phyloP scores from a whole-genome alignment of 2,797 vertebrate genomes.

The Petrocephalus schoutedeni region DNA sequence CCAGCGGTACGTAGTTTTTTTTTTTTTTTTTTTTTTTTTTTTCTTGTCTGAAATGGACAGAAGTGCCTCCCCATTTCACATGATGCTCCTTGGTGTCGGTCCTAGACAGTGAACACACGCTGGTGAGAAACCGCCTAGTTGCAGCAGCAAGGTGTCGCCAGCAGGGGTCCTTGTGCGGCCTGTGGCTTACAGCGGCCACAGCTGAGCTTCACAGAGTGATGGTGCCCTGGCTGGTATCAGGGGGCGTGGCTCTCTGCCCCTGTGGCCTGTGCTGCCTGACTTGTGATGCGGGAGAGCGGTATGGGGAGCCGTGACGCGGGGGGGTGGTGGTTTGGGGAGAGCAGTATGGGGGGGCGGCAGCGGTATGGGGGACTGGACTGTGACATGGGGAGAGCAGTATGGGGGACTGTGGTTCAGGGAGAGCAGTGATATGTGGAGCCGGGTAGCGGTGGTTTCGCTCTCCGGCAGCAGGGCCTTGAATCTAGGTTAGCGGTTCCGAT shows the following conservation, averaged over 20 bases:
- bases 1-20: constrained; percentile 53
- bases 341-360: not conserved
- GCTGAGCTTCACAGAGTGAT: not conserved
- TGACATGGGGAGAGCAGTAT: not conserved
- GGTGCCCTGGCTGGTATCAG: not conserved
- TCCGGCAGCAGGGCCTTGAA: not conserved
- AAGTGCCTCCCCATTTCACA: constrained; percentile 60
- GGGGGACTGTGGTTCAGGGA: no score
- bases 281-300: not conserved
- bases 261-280: not conserved
- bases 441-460: constrained; percentile 29
- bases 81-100: constrained; percentile 55
- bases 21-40: constrained; percentile 41
- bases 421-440: constrained; percentile 35
- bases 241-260: not conserved
- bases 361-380: not conserved
- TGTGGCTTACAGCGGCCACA: not conserved
- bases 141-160: not conserved
- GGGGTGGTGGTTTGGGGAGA: no score
- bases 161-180: not conserved
- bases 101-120: not conserved
- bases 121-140: not conserved
- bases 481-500: not conserved
- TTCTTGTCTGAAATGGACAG: constrained; percentile 56
- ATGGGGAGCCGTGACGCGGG: no score